Base-by-base conservation (phyloP, 2,797 vertebrate species). In the Hoplostethus atlanticus region DNA sequence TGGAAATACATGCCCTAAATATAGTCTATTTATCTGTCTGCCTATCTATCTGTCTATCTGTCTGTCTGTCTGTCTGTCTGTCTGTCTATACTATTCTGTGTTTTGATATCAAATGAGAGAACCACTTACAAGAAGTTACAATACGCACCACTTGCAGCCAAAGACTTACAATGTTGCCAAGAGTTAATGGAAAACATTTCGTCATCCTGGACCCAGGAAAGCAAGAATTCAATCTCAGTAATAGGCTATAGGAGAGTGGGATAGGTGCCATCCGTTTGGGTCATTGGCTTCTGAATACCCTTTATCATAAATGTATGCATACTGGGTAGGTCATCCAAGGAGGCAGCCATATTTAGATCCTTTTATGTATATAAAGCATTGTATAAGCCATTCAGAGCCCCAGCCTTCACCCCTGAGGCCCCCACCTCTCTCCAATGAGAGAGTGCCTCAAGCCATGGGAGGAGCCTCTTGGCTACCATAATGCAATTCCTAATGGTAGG, bases 311-410 rank as follows among this genome's bases (percentile, higher is more conserved):
- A 75, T 60, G 65, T 11, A 67, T 38, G 54, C 66, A 30, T 28
- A 16, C 46, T 68, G 50, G 11, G 16, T 44, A 67, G 66, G 80
- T 88, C 76, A 77, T 16, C 55, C 62, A 65, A 65, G 52, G 31
- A 86, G 59, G 59, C 1, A 48, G 73, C 71, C 75, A 82, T 68
- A 86, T 89, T 77, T 80, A 69, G 68, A 89, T 64, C 55, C 56
- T 60, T 66, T 76, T 80, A 84, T 67, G 64, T 83, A 78, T 76
- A 73, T 68, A 48, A 73, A 74, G 64, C 71, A 65, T 57, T 50
- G 17, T 4, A 48, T 61, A 51, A 77, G 77, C 66, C 73, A 67
- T 68, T 81, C 34, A 67, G 55, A 79, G 78, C 69, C 44, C 30
- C 12, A 7, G 71, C 62, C 70, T 83, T 87, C 76, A 86, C 73